phyloP scores from a whole-genome alignment of 2,113 vertebrate genomes.

The Cochlearius cochlearius region DNA sequence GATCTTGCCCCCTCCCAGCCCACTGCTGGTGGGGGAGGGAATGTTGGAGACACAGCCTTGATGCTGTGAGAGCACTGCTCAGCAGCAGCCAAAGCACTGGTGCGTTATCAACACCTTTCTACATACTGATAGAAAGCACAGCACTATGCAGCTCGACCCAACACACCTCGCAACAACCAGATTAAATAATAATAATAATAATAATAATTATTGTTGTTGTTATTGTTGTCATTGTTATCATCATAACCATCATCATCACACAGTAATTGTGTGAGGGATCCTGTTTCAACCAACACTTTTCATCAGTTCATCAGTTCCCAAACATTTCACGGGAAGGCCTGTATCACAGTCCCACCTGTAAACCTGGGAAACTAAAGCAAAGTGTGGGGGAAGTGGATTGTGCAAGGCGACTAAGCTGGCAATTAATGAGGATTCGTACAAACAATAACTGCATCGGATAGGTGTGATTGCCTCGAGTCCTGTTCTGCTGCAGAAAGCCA shows the following conservation, averaged over 20 bases:
- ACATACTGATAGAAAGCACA: too few relatives aligned
- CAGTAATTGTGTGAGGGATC: not conserved
- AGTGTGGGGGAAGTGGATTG: not conserved
- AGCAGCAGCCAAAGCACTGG: too few relatives aligned
- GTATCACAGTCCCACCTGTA: not conserved
- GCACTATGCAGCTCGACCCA: too few relatives aligned
- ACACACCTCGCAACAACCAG: too few relatives aligned
- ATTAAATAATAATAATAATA: too few relatives aligned
- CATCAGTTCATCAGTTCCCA: not conserved
- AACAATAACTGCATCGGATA: not conserved
- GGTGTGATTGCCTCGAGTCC: not conserved
- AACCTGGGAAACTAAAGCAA: not conserved
- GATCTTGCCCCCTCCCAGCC: too few relatives aligned
- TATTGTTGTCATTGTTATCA: fast-evolving
- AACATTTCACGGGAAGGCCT: not conserved
- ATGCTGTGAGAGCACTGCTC: too few relatives aligned
- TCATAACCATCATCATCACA: not conserved
- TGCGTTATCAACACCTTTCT: too few relatives aligned
- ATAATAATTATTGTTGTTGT: not conserved
- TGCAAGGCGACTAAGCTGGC: not conserved
- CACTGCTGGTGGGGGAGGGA: too few relatives aligned
- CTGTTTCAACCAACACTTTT: not conserved
- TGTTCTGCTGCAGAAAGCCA: not conserved
- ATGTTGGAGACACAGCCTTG: too few relatives aligned
- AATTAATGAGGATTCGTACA: not conserved